Conservation (phyloP, 2,113 vertebrate species). For the human region GRCh38 chr18:5461501-5462000, state of each 20-base stretch:
- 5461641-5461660: conserved; percentile 3
- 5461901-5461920: not conserved
- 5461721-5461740: not conserved
- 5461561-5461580: conserved; percentile 63
- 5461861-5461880: not conserved
- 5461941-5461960: not conserved
- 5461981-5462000: not conserved
- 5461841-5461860: not conserved
- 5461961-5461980: not conserved
- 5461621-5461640: conserved; percentile 36
- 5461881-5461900: not conserved
- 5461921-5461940: not conserved
- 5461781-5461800: not conserved
- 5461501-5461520: not conserved
- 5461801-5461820: not conserved
- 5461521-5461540: not conserved
- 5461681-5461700: not conserved
- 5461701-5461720: not conserved
- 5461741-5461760: not conserved
- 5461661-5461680: conserved; percentile 39
- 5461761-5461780: not conserved
- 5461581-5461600: conserved; percentile 67
- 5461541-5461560: conserved; percentile 55
- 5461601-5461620: conserved; percentile 64
- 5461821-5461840: not conserved